Conservation (phyloP, 1,140 invertebrate genomes). For the Pissodes strobi region DNA sequence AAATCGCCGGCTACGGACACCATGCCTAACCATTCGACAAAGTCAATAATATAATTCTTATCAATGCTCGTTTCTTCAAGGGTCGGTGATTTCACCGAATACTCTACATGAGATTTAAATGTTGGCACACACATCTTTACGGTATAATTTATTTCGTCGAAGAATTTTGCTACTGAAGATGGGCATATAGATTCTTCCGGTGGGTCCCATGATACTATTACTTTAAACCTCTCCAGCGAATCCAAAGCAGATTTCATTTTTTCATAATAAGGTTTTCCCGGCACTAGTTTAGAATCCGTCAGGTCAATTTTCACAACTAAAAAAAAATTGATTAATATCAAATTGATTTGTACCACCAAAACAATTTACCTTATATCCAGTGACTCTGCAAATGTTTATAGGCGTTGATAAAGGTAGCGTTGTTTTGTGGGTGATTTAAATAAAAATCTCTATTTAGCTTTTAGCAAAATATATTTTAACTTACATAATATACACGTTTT, state of each 20-base stretch:
- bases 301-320: conserved; percentile 28
- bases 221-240: conserved; percentile 56
- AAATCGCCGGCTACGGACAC: conserved; percentile 57
- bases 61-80: conserved; percentile 42
- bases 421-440: conserved; percentile 5
- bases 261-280: conserved; percentile 12
- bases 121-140: conserved; percentile 57
- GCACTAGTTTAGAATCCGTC: conserved; percentile 14
- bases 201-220: conserved; percentile 63
- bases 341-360: background rate
- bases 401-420: conserved; percentile 9
- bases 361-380: conserved; percentile 8
- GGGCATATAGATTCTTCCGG: conserved; percentile 61
- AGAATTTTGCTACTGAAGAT: conserved; percentile 65
- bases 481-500: background rate
- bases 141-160: conserved; percentile 56
- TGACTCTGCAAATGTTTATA: background rate
- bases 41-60: conserved; percentile 46
- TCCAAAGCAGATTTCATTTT: conserved; percentile 57
- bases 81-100: conserved; percentile 55
- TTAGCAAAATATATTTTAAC: conserved; percentile 3
- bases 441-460: background rate
- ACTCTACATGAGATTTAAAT: conserved; percentile 46
- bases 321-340: conserved; percentile 18
- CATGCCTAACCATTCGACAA: conserved; percentile 63